Evolutionary conservation across 2,888 invertebrate species (phyloP).

Genomic region (Sthenelais limicola): DNA sequence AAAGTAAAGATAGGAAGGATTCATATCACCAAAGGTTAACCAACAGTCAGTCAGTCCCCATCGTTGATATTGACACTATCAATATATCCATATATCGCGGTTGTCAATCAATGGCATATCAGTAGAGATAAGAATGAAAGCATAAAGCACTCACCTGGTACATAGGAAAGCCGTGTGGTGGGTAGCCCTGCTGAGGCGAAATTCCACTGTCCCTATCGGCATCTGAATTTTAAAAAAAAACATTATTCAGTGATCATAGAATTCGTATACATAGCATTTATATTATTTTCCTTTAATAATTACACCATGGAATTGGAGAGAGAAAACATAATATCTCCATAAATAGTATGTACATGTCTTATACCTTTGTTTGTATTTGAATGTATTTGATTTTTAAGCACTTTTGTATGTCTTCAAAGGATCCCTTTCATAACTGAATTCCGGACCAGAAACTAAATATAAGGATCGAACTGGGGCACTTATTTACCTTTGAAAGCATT

Average conservation of each 20-base stretch:
- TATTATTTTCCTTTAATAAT: not conserved
- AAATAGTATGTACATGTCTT: too few relatives aligned
- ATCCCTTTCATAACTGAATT: too few relatives aligned
- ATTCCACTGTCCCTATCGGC: slow-evolving; percentile 52
- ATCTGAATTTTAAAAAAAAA: slow-evolving; percentile 40
- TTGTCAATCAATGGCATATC: not conserved
- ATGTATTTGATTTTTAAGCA: too few relatives aligned
- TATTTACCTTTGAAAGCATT: slow-evolving; percentile 34
- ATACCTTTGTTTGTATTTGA: too few relatives aligned
- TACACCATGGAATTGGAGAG: not conserved
- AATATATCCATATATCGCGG: too few relatives aligned
- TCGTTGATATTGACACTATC: too few relatives aligned
- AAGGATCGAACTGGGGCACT: not conserved
- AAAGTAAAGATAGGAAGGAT: too few relatives aligned
- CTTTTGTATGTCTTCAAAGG: too few relatives aligned
- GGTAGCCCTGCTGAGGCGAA: slow-evolving; percentile 47
- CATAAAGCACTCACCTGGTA: slow-evolving; percentile 9
- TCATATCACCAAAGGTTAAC: too few relatives aligned
- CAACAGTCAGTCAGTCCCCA: too few relatives aligned
- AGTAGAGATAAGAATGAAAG: not conserved
- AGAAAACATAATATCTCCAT: too few relatives aligned
- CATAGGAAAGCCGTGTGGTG: slow-evolving; percentile 32
- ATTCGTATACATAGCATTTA: not conserved
- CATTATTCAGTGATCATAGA: not conserved
- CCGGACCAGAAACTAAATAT: too few relatives aligned